Conservation (phyloP, 30 jellyfish, hydroid and myxozoan species). For the Cassiopea andromeda region DNA sequence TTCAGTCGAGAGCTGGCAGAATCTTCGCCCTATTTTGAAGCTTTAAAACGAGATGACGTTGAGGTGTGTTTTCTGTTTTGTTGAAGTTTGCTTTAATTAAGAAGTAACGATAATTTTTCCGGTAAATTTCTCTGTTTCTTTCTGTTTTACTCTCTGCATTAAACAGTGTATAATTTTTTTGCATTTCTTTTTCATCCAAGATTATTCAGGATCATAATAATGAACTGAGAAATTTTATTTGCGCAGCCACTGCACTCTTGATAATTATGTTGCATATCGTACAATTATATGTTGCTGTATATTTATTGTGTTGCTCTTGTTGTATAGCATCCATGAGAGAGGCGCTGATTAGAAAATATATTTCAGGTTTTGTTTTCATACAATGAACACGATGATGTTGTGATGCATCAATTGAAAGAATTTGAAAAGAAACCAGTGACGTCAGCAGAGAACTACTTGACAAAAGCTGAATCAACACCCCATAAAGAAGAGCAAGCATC, state of each 20-base stretch:
- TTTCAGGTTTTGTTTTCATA: constrained; percentile 77
- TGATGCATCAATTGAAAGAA: constrained; percentile 84
- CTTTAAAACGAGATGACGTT: constrained; percentile 85
- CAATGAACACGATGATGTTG: constrained; percentile 96
- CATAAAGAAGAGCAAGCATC: constrained; percentile 30
- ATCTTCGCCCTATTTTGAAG: constrained; percentile 98
- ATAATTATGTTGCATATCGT: no score
- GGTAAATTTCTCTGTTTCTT: no score
- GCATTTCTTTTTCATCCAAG: no score
- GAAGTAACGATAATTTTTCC: not conserved
- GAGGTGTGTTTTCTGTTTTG: constrained; percentile 68
- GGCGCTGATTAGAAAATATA: not conserved
- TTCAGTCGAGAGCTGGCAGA: constrained; percentile 98
- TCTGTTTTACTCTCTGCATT: no score
- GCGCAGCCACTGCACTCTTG: no score
- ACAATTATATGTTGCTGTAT: not conserved
- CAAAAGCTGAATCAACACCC: constrained; percentile 30
- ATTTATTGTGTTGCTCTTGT: not conserved
- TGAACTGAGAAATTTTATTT: no score
- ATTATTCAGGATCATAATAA: no score
- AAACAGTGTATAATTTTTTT: no score
- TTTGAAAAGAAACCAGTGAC: constrained; percentile 77
- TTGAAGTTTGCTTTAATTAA: not conserved
- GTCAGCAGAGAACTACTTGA: constrained; percentile 87
- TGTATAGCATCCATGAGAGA: not conserved